phyloP scores from a whole-genome alignment of 2,797 vertebrate species.

The Telmatherina bonti region DNA sequence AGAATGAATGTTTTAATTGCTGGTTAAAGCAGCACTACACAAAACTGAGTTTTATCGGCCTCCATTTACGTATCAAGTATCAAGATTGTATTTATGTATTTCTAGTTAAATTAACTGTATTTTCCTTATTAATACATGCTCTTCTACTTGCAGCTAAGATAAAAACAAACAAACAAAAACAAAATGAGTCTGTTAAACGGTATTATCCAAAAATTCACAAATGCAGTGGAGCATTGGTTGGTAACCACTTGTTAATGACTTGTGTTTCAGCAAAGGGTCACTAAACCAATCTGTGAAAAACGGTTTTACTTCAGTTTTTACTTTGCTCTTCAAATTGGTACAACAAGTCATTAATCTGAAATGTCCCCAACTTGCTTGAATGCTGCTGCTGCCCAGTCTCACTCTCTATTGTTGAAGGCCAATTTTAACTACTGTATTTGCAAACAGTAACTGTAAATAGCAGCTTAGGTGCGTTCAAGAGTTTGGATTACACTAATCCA shows the following conservation, averaged over 20 bases:
- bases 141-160: not conserved
- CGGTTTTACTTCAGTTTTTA: not conserved
- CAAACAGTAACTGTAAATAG: not conserved
- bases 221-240: no score
- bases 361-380: not conserved
- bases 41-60: not conserved
- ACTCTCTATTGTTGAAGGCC: not conserved
- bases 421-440: not conserved
- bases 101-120: not conserved
- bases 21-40: not conserved
- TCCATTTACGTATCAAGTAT: not conserved
- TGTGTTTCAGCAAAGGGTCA: no score
- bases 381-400: not conserved
- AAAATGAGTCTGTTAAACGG: no score
- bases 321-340: not conserved
- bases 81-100: not conserved
- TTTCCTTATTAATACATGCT: not conserved
- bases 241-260: no score
- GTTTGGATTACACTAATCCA: slow-evolving; percentile 3
- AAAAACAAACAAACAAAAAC: no score
- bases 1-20: not conserved
- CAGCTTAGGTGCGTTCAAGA: not conserved
- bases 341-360: not conserved
- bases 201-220: no score
- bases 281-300: not conserved